phyloP scores from a whole-genome alignment of 1,140 invertebrate species.

The Meteorus sp. region DNA sequence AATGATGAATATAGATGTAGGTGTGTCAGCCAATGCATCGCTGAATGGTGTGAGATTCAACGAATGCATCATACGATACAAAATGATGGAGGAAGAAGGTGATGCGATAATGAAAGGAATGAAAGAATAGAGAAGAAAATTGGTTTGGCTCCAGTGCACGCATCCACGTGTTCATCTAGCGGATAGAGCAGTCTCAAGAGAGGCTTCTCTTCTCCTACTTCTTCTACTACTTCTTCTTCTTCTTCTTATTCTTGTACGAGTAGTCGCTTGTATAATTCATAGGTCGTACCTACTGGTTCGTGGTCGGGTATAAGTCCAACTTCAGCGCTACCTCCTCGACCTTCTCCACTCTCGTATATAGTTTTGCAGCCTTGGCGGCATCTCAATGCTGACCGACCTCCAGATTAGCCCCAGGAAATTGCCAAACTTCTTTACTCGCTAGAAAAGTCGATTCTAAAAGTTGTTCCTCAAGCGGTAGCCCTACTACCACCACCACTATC shows the following conservation, averaged over 20 bases:
- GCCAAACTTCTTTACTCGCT: slow-evolving; percentile 55
- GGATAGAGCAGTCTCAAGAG: not conserved
- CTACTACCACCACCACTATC: no score
- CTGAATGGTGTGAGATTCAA: no score
- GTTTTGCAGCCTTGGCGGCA: slow-evolving; percentile 45
- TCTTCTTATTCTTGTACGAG: slow-evolving; percentile 12
- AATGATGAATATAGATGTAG: no score
- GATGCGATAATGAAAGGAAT: no score
- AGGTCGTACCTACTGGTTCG: slow-evolving; percentile 40
- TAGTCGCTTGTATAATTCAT: slow-evolving; percentile 59
- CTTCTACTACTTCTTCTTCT: slow-evolving; percentile 2
- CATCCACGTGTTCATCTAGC: not conserved
- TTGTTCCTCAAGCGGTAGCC: slow-evolving; percentile 39
- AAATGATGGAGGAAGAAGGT: no score
- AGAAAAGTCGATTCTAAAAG: slow-evolving; percentile 56
- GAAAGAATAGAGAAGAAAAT: no score
- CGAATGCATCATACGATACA: no score
- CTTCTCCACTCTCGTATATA: slow-evolving; percentile 4
- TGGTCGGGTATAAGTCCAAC: slow-evolving; percentile 38
- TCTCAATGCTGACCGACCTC: slow-evolving; percentile 58
- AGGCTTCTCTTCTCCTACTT: not conserved
- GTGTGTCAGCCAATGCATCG: no score
- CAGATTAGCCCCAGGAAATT: slow-evolving; percentile 60
- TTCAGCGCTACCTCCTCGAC: not conserved
- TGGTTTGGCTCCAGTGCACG: not conserved